Evolutionary conservation across 2,888 invertebrate species (phyloP), one percentile per base, ranked within the genome.

Genomic region (Tipula vernalis): DNA sequence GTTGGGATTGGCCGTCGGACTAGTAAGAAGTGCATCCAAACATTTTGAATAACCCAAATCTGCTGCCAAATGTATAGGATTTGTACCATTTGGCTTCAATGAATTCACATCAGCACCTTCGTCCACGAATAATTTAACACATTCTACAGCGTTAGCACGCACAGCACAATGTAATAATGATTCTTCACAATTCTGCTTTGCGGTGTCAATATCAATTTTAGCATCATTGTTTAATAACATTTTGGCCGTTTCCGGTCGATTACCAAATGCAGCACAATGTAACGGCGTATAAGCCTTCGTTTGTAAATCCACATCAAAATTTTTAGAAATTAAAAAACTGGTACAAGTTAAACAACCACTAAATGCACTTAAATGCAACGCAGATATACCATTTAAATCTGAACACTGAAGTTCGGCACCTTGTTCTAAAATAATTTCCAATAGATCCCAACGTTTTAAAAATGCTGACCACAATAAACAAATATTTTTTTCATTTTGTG

Each of bases 221-320:
- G 96, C 95, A 28, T 95, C 95, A 88, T 93, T 94, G 88, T 94
- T 94, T 88, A 97, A 93, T 87, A 98, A 93, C 89, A 96, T 93
- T 91, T 94, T 95, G 87, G 96, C 95, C 13, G 96, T 96, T 89
- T 96, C 95, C 86, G 95, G 94, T 88, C 97, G 95, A 90, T 97
- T 96, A 13, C 97, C 96, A 91, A 97, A 97, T 47, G 97, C 97
- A 13, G 98, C 96, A 90, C 96, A 97, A 91, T 98, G 98, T 87
- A 98, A 93, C 0, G 98, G 97, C 85, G 96, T 95, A 90, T 96
- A 96, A 89, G 94, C 94, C 90, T 95, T 94, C 87, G 94, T 94
- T 89, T 94, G 93, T 86, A 94, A 93, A 91, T 95, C 95, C 8
- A 96, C 93, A 89, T 95, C 95, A 88, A 94, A 93, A 1, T 95